A percentile compares a stretch with the other conserved stretches of the same genome.
Evolutionary conservation across 2,797 vertebrate species (phyloP).

Genomic region (Schizopygopsis malacanthus): DNA sequence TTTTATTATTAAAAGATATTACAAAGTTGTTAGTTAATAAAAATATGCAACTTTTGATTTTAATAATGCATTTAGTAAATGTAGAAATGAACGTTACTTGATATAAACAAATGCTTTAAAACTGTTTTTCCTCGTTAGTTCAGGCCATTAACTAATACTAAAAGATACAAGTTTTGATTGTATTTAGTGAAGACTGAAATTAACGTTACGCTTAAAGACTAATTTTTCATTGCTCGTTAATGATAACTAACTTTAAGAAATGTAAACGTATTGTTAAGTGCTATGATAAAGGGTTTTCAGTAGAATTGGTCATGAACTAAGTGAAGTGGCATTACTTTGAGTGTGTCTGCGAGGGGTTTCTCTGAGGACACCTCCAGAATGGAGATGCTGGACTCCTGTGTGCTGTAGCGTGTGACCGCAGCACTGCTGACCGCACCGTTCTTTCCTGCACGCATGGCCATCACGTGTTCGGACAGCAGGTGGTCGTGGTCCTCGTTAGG

Average conservation of each 20-base stretch:
- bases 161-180: background rate
- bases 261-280: background rate
- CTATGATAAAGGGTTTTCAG: background rate
- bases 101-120: no score
- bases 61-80: no score
- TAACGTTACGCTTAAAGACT: no score
- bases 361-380: conserved; percentile 84
- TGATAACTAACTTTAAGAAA: background rate
- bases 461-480: conserved; percentile 92
- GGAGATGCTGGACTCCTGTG: conserved; percentile 79
- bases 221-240: background rate
- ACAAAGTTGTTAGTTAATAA: background rate
- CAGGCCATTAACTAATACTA: background rate
- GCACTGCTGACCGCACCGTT: conserved; percentile 74
- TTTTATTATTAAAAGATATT: background rate
- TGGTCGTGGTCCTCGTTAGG: conserved; percentile 95
- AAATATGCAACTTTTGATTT: no score
- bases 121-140: no score
- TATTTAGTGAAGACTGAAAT: background rate
- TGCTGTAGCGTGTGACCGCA: conserved; percentile 68
- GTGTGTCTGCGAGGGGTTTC: conserved; percentile 84
- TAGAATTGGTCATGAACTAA: background rate
- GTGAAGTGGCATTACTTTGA: conserved; percentile 79
- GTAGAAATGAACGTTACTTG: no score
- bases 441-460: conserved; percentile 87